These are phyloP conservation scores for Tromatobia lineatoria DNA, from an alignment of 2,888 invertebrate species.

Conservation along the genomic window DNA sequence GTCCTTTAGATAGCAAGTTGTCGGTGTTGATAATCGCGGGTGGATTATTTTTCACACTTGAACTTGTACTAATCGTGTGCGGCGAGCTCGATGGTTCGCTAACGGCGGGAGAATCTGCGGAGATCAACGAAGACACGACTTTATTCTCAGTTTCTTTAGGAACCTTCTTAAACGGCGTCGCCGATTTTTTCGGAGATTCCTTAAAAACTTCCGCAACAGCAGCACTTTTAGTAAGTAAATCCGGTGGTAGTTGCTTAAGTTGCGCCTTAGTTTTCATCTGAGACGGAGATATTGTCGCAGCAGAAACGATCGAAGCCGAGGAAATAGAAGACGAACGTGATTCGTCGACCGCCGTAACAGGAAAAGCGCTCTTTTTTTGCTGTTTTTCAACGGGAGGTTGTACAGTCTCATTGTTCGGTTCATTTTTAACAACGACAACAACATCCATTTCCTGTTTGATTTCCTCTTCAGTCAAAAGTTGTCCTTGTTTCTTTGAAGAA, in stretches of 20 bases:
- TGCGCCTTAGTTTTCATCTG: constrained; percentile 78
- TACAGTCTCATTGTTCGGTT: constrained; percentile 1
- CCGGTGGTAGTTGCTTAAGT: constrained; percentile 78
- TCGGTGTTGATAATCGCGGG: constrained; percentile 7
- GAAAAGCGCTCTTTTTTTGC: constrained; percentile 26
- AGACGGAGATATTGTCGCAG: background rate
- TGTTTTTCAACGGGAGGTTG: background rate
- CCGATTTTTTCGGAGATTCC: constrained; percentile 3
- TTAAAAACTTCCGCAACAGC: background rate
- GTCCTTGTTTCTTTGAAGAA: background rate
- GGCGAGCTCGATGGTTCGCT: background rate
- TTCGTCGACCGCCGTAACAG: background rate
- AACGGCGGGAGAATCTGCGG: background rate
- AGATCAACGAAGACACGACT: background rate
- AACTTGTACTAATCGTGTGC: background rate
- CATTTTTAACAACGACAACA: constrained; percentile 61
- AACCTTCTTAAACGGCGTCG: background rate
- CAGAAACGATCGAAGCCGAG: constrained; percentile 13
- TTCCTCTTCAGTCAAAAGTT: constrained; percentile 75
- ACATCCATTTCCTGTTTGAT: constrained; percentile 74
- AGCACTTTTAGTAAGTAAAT: constrained; percentile 41
- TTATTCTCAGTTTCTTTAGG: background rate
- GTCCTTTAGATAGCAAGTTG: constrained; percentile 6
- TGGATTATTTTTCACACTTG: background rate
- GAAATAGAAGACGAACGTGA: constrained; percentile 10